Evolutionary conservation across 2,888 invertebrate species (phyloP).

Genomic region (Sesia apiformis): DNA sequence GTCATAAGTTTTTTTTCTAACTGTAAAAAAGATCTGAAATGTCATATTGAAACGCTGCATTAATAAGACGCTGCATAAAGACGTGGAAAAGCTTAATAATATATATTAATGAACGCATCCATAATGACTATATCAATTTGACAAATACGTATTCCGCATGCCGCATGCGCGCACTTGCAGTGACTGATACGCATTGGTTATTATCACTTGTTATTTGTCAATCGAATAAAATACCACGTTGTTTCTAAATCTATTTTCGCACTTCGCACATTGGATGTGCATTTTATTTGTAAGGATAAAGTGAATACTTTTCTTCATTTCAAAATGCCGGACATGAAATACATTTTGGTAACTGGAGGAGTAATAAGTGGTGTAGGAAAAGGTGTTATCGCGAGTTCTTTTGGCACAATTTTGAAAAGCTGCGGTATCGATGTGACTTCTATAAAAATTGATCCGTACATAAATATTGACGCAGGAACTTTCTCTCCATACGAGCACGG

Average conservation of each 20-base stretch:
- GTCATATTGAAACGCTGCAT: too few relatives aligned
- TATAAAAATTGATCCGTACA: conserved; percentile 99
- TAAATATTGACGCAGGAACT: conserved; percentile 99
- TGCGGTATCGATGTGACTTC: conserved; percentile 97
- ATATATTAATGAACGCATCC: too few relatives aligned
- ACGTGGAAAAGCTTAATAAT: too few relatives aligned
- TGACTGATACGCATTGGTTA: neutral
- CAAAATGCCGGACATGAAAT: conserved; percentile 85
- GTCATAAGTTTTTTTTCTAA: too few relatives aligned
- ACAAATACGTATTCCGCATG: neutral
- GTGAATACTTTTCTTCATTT: neutral
- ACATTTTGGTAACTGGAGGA: conserved; percentile 98
- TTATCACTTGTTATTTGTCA: neutral
- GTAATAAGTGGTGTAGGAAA: conserved; percentile 99
- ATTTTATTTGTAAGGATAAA: too few relatives aligned
- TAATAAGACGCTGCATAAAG: too few relatives aligned
- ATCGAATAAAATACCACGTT: neutral
- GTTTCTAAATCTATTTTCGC: neutral
- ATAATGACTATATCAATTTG: neutral
- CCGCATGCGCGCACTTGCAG: neutral
- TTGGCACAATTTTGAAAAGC: conserved; percentile 96
- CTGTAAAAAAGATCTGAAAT: too few relatives aligned
- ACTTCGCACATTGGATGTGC: too few relatives aligned
- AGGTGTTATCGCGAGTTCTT: conserved; percentile 95
- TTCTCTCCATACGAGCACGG: conserved; percentile 99